Evolutionary conservation across 2,797 vertebrate species (phyloP), one percentile per base, ranked within the genome.

Genomic region (Sebastes itinus): DNA sequence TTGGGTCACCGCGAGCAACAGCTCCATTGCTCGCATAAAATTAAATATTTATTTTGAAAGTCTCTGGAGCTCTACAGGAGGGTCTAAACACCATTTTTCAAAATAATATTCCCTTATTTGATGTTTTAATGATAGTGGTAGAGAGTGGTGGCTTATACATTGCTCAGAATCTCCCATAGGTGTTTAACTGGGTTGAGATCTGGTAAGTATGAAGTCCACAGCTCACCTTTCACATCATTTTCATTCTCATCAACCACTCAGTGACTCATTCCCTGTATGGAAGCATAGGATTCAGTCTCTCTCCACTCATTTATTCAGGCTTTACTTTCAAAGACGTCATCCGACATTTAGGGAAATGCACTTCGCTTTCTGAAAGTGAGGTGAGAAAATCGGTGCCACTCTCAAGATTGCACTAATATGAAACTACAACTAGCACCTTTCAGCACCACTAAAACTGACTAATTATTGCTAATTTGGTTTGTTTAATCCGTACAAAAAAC

Each of bases 181-280:
- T 38, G 25, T 33, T 65, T 46, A 33, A 33, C 1, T 63, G 5
- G 12, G 7, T 69, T 32, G 2, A 72, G 59, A 32, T 64, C 20
- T 30, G 28, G 13, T 69, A 32, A 52, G 8, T 46, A 1, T 23
- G 18, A 54, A 60, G 60, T 23, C 11, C 20, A 6, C 4, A 68
- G 28, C 22, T 66, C 64, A 55, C 62, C 11, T 71, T 74, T 75
- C 28, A 72, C 18, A 77, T 77, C 2, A 32, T 72, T 75, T 56
- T 25, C 11, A 63, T 54, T 66, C 10, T 30, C n/a, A 56, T 75
- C 6, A 46, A 55, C 12, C 52, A 16, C 30, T 52, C 9, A 30
- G 4, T 42, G 55, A 49, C 12, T 23, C 18, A 11, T 25, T 71
- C 33, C 9, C 14, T 25, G 14, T 2, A 18, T 12, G 16, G n/a